Conservation (phyloP, 2,888 invertebrate species). For the Metalampra italica region DNA sequence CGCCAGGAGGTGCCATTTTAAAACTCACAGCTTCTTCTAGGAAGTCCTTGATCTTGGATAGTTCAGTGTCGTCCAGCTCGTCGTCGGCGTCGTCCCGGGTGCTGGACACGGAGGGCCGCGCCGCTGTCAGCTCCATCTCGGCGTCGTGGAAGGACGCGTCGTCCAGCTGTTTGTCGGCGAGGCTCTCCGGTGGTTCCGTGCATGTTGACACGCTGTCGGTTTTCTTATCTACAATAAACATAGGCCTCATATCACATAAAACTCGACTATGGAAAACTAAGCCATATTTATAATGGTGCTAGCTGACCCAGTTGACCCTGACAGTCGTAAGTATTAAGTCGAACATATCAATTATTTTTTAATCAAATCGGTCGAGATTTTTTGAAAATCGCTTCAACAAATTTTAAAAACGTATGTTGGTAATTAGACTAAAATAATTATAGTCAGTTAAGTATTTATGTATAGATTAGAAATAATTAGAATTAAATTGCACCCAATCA, state of each 20-base stretch:
- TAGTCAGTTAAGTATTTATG: too few relatives aligned
- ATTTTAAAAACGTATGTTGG: too few relatives aligned
- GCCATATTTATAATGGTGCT: too few relatives aligned
- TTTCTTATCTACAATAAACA: slow-evolving; percentile 48
- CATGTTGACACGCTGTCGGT: slow-evolving; percentile 46
- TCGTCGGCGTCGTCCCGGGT: slow-evolving; percentile 58
- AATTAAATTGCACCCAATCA: too few relatives aligned
- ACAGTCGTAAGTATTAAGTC: too few relatives aligned
- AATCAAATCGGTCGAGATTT: too few relatives aligned
- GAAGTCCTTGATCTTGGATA: slow-evolving; percentile 59
- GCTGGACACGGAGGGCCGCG: slow-evolving; percentile 39
- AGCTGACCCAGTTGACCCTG: too few relatives aligned
- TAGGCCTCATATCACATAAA: slow-evolving; percentile 1
- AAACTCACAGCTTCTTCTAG: slow-evolving; percentile 61
- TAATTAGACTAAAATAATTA: too few relatives aligned
- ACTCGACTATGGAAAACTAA: not conserved
- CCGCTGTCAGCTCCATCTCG: slow-evolving; percentile 36
- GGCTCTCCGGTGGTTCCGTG: slow-evolving; percentile 38
- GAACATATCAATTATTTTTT: too few relatives aligned
- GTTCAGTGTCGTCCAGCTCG: slow-evolving; percentile 59
- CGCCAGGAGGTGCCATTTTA: not conserved
- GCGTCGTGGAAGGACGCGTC: slow-evolving; percentile 36
- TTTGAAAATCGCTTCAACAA: too few relatives aligned
- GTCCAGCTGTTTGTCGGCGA: slow-evolving; percentile 27
- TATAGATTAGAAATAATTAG: too few relatives aligned